Evolutionary conservation across 1,140 invertebrate genomes (phyloP).

Genomic region (Pogonomyrmex barbatus): DNA sequence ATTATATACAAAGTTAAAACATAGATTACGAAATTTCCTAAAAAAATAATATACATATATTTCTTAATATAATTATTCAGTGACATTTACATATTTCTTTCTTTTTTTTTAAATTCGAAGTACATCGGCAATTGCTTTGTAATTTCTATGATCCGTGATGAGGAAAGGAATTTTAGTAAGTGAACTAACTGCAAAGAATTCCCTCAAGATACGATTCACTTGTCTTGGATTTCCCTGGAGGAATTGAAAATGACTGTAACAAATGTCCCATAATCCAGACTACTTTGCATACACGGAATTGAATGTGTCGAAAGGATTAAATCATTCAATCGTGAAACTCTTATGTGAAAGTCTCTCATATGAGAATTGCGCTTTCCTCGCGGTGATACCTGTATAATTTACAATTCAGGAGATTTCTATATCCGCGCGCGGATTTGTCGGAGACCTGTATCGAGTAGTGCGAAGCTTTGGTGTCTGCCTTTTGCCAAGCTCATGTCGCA

Average conservation of each 20-base stretch:
- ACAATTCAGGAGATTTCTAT: constrained; percentile 74
- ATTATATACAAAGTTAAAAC: too few species aligned
- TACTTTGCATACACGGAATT: not conserved
- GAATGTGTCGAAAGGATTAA: constrained; percentile 22
- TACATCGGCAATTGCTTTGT: not conserved
- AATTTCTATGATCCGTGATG: not conserved
- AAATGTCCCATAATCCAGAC: not conserved
- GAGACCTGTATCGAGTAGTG: constrained; percentile 67
- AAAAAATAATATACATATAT: too few species aligned
- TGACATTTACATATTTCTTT: not conserved
- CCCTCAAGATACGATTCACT: not conserved
- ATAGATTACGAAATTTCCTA: too few species aligned
- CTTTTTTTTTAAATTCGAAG: not conserved
- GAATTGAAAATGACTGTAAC: not conserved
- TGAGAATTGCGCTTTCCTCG: constrained; percentile 37
- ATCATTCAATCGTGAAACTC: constrained; percentile 43
- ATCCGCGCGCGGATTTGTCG: constrained; percentile 57
- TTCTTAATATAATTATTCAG: too few species aligned
- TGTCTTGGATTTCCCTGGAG: not conserved
- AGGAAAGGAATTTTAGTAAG: not conserved
- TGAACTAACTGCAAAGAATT: not conserved
- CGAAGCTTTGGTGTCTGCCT: constrained; percentile 27
- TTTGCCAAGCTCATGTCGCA: constrained; percentile 54
- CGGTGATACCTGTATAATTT: constrained; percentile 65
- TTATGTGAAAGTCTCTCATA: constrained; percentile 34